A percentile compares a stretch with the other conserved stretches of the same genome.
These are phyloP conservation scores for Equus przewalskii DNA, from an alignment of 2,113 vertebrate genomes.

Conservation along the genomic window DNA sequence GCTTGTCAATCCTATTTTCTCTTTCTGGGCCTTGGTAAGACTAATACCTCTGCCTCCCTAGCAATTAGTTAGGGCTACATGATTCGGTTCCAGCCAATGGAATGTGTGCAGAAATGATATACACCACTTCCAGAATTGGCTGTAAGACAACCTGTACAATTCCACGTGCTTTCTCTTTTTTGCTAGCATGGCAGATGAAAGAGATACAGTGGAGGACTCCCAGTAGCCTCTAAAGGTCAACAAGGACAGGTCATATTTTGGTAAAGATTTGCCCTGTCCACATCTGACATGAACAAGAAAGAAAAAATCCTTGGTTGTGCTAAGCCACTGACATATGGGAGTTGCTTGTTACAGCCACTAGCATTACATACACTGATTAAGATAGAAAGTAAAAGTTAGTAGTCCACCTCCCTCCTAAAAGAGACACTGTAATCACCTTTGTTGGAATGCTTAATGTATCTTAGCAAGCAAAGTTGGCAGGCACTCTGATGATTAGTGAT, in stretches of 20 bases:
- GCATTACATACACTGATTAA: background rate
- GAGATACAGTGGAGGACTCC: background rate
- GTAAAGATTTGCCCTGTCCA: background rate
- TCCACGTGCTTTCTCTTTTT: background rate
- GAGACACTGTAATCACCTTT: background rate
- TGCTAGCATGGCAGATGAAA: background rate
- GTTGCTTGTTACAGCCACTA: background rate
- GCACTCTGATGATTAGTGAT: no score
- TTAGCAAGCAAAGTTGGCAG: background rate
- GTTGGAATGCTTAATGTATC: background rate
- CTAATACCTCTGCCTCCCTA: background rate
- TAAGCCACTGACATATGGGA: background rate
- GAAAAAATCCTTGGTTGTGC: background rate
- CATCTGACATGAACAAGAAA: background rate
- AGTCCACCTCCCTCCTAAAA: background rate
- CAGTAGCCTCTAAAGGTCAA: background rate
- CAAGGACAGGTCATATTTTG: background rate
- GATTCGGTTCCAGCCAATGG: background rate
- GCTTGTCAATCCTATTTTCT: background rate
- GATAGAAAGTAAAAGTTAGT: background rate
- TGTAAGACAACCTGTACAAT: background rate
- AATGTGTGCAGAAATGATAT: background rate
- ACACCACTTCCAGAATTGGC: background rate
- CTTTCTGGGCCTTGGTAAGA: background rate
- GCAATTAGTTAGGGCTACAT: background rate